Conservation (phyloP, 2,888 invertebrate genomes). For the Opisthograptis luteolata region DNA sequence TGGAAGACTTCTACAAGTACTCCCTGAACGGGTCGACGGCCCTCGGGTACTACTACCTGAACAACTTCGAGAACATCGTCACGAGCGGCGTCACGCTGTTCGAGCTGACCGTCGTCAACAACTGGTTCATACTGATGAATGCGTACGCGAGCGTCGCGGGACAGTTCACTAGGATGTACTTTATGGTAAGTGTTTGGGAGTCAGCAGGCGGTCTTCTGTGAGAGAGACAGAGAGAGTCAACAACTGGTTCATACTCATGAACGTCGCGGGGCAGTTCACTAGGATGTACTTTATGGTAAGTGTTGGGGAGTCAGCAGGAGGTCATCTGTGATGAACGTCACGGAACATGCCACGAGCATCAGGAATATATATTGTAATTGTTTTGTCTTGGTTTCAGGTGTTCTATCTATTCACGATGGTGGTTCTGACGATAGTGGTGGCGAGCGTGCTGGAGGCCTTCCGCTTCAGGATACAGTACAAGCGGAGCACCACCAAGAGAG, state of each 20-base stretch:
- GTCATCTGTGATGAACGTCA: no score
- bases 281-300: slow-evolving; percentile 93
- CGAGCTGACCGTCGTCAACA: slow-evolving; percentile 95
- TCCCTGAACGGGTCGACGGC: slow-evolving; percentile 87
- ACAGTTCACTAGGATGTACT: slow-evolving; percentile 91
- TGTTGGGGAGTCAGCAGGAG: no score
- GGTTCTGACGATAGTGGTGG: slow-evolving; percentile 95
- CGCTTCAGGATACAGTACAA: slow-evolving; percentile 95
- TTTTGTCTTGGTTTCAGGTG: slow-evolving; percentile 54
- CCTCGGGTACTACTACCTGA: slow-evolving; percentile 93
- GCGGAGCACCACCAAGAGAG: slow-evolving; percentile 90
- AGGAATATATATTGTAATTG: slow-evolving; percentile 21
- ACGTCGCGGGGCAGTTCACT: slow-evolving; percentile 89
- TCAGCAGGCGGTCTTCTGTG: no score
- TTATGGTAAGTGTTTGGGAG: no score
- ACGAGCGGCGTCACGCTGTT: slow-evolving; percentile 93
- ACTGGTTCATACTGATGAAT: slow-evolving; percentile 97
- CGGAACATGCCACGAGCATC: no score
- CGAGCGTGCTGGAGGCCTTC: slow-evolving; percentile 94
- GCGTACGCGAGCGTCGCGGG: slow-evolving; percentile 89
- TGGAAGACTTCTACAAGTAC: slow-evolving; percentile 92
- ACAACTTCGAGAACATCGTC: slow-evolving; percentile 92
- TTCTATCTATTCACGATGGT: slow-evolving; percentile 96
- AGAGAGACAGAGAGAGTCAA: no score
- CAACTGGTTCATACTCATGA: slow-evolving; percentile 97